Evolutionary conservation across 2,797 vertebrate genomes (phyloP).

Genomic region (Centropyge bicolor): DNA sequence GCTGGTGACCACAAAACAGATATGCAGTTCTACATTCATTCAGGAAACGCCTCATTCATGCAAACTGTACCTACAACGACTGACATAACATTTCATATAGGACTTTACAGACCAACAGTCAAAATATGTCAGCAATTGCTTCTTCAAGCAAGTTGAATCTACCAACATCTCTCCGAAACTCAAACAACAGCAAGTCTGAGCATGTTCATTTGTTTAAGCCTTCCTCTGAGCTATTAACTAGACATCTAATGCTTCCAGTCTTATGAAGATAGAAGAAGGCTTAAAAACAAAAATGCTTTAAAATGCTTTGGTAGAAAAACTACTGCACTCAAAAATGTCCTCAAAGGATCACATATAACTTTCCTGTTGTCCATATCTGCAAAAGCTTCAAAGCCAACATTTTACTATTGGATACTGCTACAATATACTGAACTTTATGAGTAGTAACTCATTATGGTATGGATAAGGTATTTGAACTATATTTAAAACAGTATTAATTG

Average conservation of each 20-base stretch:
- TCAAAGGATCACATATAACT: not conserved
- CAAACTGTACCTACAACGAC: not conserved
- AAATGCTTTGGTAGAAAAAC: not conserved
- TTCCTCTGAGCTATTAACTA: not conserved
- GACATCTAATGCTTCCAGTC: not conserved
- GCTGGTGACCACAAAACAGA: too few relatives aligned
- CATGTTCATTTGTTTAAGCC: not conserved
- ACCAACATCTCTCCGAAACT: not conserved
- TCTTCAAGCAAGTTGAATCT: not conserved
- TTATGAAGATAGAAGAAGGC: not conserved
- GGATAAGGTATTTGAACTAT: not conserved
- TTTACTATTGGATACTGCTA: not conserved
- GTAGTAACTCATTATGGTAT: not conserved
- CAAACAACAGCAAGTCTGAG: not conserved
- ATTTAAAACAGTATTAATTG: not conserved
- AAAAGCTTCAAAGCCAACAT: not conserved
- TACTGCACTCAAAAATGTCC: not conserved
- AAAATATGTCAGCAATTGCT: not conserved
- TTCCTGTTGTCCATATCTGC: not conserved
- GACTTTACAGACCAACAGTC: not conserved
- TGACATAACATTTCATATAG: not conserved
- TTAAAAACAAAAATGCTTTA: not conserved
- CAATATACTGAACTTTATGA: not conserved
- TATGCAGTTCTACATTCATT: not conserved
- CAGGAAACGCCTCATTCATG: not conserved